phyloP scores from a whole-genome alignment of 2,888 invertebrate genomes.

The Camptogramma bilineatum region DNA sequence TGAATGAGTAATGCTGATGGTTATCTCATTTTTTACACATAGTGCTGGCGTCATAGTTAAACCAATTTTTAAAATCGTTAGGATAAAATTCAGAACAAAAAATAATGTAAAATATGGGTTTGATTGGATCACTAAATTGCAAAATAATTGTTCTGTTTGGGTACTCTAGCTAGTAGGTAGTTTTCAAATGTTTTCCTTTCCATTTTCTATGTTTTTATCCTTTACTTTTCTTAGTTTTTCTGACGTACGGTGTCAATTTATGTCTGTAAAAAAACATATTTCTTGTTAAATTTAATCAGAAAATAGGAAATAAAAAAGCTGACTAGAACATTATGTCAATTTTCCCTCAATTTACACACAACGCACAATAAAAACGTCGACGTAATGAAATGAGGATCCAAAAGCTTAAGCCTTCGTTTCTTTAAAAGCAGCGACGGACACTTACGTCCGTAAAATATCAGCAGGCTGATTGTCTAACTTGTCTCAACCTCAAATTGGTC shows the following conservation, averaged over 20 bases:
- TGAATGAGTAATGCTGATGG: slow-evolving; percentile 34
- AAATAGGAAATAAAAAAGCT: not conserved
- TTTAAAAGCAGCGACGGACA: not conserved
- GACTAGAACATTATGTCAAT: not conserved
- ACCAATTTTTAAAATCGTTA: not conserved
- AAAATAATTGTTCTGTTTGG: too few species aligned
- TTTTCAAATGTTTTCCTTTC: too few species aligned
- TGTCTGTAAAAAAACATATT: not conserved
- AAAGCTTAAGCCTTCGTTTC: slow-evolving; percentile 18
- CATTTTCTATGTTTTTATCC: too few species aligned
- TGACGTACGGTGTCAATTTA: too few species aligned
- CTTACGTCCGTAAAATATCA: not conserved
- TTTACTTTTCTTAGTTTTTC: too few species aligned
- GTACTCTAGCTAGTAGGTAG: too few species aligned
- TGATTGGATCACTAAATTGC: too few species aligned
- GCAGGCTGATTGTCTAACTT: too few species aligned
- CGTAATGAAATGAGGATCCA: slow-evolving; percentile 28
- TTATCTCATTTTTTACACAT: slow-evolving; percentile 14
- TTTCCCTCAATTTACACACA: slow-evolving; percentile 10
- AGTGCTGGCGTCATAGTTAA: slow-evolving; percentile 8
- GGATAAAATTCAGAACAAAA: not conserved
- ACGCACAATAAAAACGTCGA: slow-evolving; percentile 32
- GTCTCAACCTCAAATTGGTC: too few species aligned
- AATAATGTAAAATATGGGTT: not conserved
- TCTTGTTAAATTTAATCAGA: not conserved